Evolutionary conservation across 2,113 vertebrate genomes (phyloP).

Genomic region (Ochotona princeps): DNA sequence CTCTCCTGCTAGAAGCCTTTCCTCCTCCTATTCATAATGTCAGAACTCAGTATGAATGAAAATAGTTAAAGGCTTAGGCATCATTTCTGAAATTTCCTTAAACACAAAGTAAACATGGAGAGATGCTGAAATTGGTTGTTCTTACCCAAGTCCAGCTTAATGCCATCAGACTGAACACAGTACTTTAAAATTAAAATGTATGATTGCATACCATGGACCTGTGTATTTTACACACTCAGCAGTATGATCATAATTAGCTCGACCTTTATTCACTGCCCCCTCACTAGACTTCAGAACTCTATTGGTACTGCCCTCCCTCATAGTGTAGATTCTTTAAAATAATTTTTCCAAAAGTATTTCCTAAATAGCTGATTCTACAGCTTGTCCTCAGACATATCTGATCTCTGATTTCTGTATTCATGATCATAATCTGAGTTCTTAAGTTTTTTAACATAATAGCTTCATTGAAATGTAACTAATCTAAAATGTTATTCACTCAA

Average conservation of each 20-base stretch:
- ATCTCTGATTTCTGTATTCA: not conserved
- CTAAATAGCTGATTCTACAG: not conserved
- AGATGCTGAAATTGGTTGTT: not conserved
- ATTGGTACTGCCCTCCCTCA: not conserved
- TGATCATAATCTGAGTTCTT: not conserved
- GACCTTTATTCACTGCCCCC: not conserved
- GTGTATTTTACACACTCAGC: not conserved
- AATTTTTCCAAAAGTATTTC: not conserved
- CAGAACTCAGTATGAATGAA: not conserved
- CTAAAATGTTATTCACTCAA: not conserved
- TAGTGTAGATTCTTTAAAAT: not conserved
- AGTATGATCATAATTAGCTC: not conserved
- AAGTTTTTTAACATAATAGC: not conserved
- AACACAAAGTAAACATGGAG: not conserved
- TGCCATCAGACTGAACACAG: not conserved
- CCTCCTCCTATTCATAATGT: not conserved
- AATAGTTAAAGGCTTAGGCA: not conserved
- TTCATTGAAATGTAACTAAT: not conserved
- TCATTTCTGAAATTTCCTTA: not conserved
- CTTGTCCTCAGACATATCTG: not conserved
- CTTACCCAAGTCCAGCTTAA: not conserved
- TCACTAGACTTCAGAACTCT: not conserved
- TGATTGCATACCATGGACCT: not conserved
- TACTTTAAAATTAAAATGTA: not conserved
- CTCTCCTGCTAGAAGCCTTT: not conserved